Conservation (phyloP, 2,888 invertebrate genomes). For the Acanthopleura granulata region DNA sequence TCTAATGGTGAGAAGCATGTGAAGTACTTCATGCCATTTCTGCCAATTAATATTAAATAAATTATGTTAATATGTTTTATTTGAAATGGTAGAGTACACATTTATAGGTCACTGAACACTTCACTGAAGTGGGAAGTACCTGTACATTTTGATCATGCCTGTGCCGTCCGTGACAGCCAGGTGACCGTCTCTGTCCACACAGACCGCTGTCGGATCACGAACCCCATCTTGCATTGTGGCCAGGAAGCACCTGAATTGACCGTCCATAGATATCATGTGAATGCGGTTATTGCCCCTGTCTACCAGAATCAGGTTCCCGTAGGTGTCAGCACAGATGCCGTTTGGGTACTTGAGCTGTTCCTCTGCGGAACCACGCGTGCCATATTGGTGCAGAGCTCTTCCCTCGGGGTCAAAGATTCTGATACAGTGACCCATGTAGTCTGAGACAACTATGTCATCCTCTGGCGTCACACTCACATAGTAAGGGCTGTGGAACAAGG, state of each 20-base stretch:
- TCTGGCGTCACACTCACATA: neutral
- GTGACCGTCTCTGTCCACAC: slow-evolving; percentile 7
- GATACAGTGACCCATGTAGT: slow-evolving; percentile 14
- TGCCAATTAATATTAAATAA: no score
- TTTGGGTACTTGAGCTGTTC: slow-evolving; percentile 9
- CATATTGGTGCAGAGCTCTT: slow-evolving; percentile 10
- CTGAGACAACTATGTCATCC: neutral
- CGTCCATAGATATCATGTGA: neutral
- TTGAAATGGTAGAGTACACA: no score
- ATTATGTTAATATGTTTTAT: no score
- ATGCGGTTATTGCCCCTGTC: slow-evolving; percentile 17
- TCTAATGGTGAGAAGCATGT: no score
- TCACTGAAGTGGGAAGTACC: slow-evolving; percentile 3
- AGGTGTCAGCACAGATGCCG: neutral
- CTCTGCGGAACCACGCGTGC: neutral
- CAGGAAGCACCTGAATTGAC: slow-evolving; percentile 7
- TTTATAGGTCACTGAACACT: neutral
- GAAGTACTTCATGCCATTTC: no score
- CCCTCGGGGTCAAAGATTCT: slow-evolving; percentile 16
- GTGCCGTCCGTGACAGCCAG: slow-evolving; percentile 7
- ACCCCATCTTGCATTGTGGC: slow-evolving; percentile 8
- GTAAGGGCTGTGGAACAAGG: slow-evolving; percentile 11
- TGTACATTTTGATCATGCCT: slow-evolving; percentile 17
- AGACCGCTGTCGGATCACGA: slow-evolving; percentile 5
- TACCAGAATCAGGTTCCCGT: slow-evolving; percentile 7